Evolutionary conservation across 1,140 invertebrate species (phyloP), one percentile per base, ranked within the genome.

Genomic region (Globodera rostochiensis): DNA sequence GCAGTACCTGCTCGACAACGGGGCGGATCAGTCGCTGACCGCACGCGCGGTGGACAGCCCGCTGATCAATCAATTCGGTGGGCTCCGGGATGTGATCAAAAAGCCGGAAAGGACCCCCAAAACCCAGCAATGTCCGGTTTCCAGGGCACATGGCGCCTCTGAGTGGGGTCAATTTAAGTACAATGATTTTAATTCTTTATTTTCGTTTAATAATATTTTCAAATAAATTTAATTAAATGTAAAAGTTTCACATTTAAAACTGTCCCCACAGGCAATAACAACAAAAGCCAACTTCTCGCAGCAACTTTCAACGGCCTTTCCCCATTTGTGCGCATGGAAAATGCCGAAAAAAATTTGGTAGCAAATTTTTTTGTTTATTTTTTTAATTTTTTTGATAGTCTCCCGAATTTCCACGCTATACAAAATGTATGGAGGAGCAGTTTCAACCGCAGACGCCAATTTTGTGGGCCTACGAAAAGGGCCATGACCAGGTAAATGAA

Each of bases 401-500:
- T 46, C 47, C 19, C 53, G 60, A 19, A 53, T 79, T 60, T 60
- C 57, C 57, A 60, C 57, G 57, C 77, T 49, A 84, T 67, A 11
- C 66, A 69, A 69, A 77, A 86, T 67, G 86, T 80, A 87, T 89
- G 76, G 89, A 90, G 70, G 87, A 90, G 3, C 69, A 70, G 21
- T 74, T 75, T 25, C 90, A 91, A 74, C 90, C 91, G 77, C 91
- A 92, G 83, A 92, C 91, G 13, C 90, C 91, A 7, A 85, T 92
- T 13, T 90, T 91, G 86, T 92, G 91, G 91, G 91, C 91, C 5
- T 92, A 91, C 85, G 91, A 92, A 82, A 88, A 88, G 88, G 91
- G 91, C 36, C 91, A 92, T 87, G 91, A 92, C 85, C 86, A 90
- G 75, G 76, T 46, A 4, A 19, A 1, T 60, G 19, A 60, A 60